A percentile compares a stretch with the other conserved stretches of the same genome.
These are phyloP conservation scores for Eulemur rufifrons DNA, from an alignment of 2,113 vertebrate genomes.

Conservation along the genomic window DNA sequence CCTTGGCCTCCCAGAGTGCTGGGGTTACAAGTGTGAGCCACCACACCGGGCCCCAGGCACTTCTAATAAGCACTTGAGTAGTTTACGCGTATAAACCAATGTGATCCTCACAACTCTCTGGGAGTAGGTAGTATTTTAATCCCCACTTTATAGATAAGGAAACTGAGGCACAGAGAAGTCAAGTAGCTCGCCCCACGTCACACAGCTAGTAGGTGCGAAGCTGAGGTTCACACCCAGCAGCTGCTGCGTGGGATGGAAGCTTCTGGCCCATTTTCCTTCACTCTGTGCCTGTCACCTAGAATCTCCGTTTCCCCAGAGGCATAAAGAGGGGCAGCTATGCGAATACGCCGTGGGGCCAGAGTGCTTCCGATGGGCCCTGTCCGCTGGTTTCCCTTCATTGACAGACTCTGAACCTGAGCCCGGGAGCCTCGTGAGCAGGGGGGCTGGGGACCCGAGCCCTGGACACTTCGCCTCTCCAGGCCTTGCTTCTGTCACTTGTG, in stretches of 20 bases:
- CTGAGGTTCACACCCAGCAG: rapidly evolving
- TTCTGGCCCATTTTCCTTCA: rapidly evolving
- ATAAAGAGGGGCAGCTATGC: background rate
- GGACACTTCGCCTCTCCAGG: background rate
- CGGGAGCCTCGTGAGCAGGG: too few species aligned
- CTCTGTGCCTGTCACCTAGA: background rate
- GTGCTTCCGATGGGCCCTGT: background rate
- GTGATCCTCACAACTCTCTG: background rate
- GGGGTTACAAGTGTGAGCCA: too few species aligned
- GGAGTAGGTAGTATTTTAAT: background rate
- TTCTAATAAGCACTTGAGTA: background rate
- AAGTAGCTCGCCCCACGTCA: background rate
- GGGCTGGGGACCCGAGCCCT: rapidly evolving
- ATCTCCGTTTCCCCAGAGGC: background rate
- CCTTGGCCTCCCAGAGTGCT: too few species aligned
- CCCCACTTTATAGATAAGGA: background rate
- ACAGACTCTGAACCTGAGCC: background rate
- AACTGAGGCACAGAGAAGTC: background rate
- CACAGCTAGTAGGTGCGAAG: background rate
- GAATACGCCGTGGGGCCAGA: too few species aligned
- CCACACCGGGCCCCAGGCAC: background rate
- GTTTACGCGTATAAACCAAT: too few species aligned
- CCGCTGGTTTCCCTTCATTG: background rate
- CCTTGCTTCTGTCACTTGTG: background rate
- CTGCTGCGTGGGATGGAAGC: background rate